Base-by-base conservation (phyloP, 2,797 vertebrate genomes). In the Babyrousa celebensis region DNA sequence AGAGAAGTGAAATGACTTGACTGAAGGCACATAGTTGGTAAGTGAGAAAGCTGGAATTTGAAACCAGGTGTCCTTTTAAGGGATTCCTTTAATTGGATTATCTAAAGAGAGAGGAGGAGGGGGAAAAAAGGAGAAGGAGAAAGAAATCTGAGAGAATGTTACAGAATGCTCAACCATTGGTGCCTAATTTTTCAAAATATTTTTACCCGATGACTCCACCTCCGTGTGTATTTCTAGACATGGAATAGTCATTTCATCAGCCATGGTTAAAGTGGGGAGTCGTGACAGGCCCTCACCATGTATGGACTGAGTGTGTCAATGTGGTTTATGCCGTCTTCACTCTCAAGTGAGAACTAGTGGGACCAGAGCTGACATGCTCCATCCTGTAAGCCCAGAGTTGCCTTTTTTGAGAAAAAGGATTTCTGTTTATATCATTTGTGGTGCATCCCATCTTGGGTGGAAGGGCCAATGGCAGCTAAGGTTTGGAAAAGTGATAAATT, bases 201-300 rank as follows among this genome's bases (percentile, higher is more conserved):
- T 58, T 89, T 65, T n/a, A 27, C 52, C 68, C 84, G 65, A 43
- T 79, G 21, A 52, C 4, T 93, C 20, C 14, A n/a, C 48, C 27
- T 40, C 25, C 9, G 20, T 36, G 25, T 25, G 67, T 52, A 32
- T 65, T 75, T 80, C 72, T 20, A 54, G 72, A 74, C 8, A 4
- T 0, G 0, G 36, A 10, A 18, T 3, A 9, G 20, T 63, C 48
- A 82, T 32, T 78, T 40, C 43, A n/a, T 58, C 40, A 78, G 21
- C 52, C 25, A 23, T 15, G 8, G 14, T 15, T 36, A 63, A 21
- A 32, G 12, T 6, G 43, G 23, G 43, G 16, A 4, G 40, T 27
- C 36, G 8, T 0, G 0, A 43, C 18, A 67, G 72, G 29, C 58
- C 58, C 15, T 65, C 0, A 0, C 17, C 9, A 6, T 15, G 25